Conservation (phyloP, 2,113 vertebrate species). For the western clawed frog (Xenopus tropicalis) region DNA sequence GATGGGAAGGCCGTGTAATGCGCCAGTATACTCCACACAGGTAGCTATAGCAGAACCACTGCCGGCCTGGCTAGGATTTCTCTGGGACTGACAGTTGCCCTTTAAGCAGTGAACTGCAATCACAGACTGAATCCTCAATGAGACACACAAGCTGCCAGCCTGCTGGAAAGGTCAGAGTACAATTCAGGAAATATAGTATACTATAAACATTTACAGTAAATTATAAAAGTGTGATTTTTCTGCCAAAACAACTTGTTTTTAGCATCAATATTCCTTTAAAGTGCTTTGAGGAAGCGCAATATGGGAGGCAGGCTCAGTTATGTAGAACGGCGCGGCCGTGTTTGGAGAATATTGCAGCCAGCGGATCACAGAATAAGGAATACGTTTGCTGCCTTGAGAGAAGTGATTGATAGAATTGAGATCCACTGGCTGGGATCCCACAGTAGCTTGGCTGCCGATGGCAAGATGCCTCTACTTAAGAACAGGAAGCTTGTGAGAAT, state of each 20-base stretch:
- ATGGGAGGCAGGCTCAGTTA: not conserved
- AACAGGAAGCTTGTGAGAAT: not conserved
- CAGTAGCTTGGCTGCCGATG: not conserved
- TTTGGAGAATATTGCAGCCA: not conserved
- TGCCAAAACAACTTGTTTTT: not conserved
- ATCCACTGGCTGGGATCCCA: not conserved
- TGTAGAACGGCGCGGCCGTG: not conserved
- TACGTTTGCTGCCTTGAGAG: not conserved
- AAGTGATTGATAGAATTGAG: not conserved
- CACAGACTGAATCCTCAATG: not conserved
- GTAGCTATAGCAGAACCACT: too few species aligned
- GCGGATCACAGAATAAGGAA: not conserved
- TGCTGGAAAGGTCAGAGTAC: not conserved
- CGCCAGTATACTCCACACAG: too few species aligned
- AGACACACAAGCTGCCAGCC: not conserved
- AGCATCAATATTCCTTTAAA: not conserved
- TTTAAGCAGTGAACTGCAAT: not conserved
- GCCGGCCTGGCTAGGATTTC: not conserved
- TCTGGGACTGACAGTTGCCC: not conserved
- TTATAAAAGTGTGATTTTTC: not conserved
- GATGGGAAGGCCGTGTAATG: too few species aligned
- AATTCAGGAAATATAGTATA: not conserved
- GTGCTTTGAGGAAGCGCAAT: not conserved
- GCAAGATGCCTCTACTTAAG: not conserved
- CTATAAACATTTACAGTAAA: slow-evolving; percentile 1